Percentiles rank a stretch among this genome's conserved stretches.
Conservation (phyloP, 2,113 vertebrate species). For the Cryptotis parvus region DNA sequence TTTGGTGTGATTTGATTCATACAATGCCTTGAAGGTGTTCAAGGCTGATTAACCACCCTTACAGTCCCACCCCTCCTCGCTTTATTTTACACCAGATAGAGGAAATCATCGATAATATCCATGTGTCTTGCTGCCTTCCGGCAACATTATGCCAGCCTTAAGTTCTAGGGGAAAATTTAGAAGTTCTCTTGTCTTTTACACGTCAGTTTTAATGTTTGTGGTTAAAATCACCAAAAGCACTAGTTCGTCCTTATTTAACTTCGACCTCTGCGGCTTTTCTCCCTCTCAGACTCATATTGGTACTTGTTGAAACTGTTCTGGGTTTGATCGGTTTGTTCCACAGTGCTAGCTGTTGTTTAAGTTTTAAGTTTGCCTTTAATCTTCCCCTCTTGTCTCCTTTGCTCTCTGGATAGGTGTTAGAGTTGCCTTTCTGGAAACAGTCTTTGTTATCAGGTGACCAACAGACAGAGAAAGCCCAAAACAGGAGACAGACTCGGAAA, state of each 20-base stretch:
- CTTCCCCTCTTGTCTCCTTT: neutral
- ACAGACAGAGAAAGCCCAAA: slow-evolving; percentile 75
- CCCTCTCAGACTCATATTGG: neutral
- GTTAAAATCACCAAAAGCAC: slow-evolving; percentile 3
- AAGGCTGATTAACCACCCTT: neutral
- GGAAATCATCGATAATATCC: slow-evolving; percentile 37
- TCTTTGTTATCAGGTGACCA: slow-evolving; percentile 78
- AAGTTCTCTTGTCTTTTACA: neutral
- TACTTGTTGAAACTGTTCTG: slow-evolving; percentile 32
- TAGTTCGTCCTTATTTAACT: neutral
- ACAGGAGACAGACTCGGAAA: slow-evolving; percentile 44
- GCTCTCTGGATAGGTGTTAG: slow-evolving; percentile 78
- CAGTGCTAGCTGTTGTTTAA: slow-evolving; percentile 10
- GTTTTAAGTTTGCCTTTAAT: slow-evolving; percentile 62
- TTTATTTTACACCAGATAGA: slow-evolving; percentile 47
- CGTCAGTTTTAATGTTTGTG: slow-evolving; percentile 41
- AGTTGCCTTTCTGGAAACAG: slow-evolving; percentile 81
- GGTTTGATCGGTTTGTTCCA: slow-evolving; percentile 11
- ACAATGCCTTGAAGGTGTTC: slow-evolving; percentile 57
- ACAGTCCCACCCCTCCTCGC: neutral
- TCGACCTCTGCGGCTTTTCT: neutral
- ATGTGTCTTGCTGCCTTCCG: slow-evolving; percentile 38
- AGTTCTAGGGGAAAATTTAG: neutral
- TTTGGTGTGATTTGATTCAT: slow-evolving; percentile 50
- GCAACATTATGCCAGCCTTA: neutral